These are phyloP conservation scores for Mus spretus DNA, from an alignment of 2,797 vertebrate genomes.

Conservation along the genomic window DNA sequence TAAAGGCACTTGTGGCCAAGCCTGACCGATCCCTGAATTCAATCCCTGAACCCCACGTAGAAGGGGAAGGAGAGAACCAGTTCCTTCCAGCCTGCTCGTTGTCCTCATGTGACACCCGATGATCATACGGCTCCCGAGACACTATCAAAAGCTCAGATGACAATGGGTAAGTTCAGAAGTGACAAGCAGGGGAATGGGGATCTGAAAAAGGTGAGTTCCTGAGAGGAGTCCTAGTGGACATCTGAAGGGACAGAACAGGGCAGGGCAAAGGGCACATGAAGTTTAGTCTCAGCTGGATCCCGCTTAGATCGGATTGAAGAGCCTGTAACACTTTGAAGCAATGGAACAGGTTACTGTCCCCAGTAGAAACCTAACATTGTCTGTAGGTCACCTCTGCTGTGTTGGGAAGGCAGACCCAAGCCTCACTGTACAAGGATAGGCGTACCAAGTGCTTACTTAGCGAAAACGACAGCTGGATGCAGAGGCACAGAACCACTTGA, in stretches of 20 bases:
- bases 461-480: not conserved
- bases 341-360: too few relatives aligned
- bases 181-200: not conserved
- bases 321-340: not conserved
- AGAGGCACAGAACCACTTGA: not conserved
- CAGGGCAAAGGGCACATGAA: accelerated
- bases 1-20: not conserved
- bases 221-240: not conserved
- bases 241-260: not conserved
- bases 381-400: not conserved
- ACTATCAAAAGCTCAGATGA: not conserved
- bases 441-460: not conserved
- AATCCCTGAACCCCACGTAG: not conserved
- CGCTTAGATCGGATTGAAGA: accelerated
- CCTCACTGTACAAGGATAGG: too few relatives aligned
- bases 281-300: accelerated
- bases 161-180: not conserved
- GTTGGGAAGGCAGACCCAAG: not conserved
- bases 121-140: too few relatives aligned
- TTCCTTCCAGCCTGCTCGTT: not conserved
- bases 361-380: too few relatives aligned
- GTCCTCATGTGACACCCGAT: not conserved
- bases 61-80: not conserved
- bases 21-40: not conserved
- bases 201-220: accelerated